Evolutionary conservation across 1,140 invertebrate species (phyloP), one percentile per base, ranked within the genome.

Genomic region (Bombus confusus): DNA sequence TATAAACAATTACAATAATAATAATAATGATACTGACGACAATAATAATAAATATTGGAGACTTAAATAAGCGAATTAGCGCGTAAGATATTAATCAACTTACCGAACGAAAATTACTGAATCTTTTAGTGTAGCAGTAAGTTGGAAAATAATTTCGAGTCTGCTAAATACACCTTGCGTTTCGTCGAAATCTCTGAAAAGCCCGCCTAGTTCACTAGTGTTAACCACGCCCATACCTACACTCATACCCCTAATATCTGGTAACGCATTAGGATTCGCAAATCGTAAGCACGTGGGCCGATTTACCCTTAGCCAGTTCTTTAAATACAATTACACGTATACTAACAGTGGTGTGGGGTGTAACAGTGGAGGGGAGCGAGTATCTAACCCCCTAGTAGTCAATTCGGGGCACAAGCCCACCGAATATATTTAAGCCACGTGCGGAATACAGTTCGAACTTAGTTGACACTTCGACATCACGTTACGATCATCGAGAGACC

Each of bases 271-370:
- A 57, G 57, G 43, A 87, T 76, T 85, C 41, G 39, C 64, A 72
- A 41, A 77, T 74, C 64, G 72, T 28, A 71, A 80, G 39, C 15
- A 10, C 39, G 43, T 69, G 84, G 84, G 76, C 59, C 31, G 77
- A 28, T 4, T 66, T 69, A 68, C 52, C 76, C 37, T 34, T 68
- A 28, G 69, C 85, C 75, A 68, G 62, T 86, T 91, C 90, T 92
- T 90, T 92, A 91, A 92, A 92, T 91, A 91, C 92, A 92, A 93
- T 93, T 93, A 92, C 75, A 37, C 78, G 52, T 90, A 87, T 68
- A 82, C 78, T 72, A 15, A 62, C 52, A 64, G 18, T 52, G 34
- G 47, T 83, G 78, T 25, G 4, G 66, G 52, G 78, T 22, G n/a
- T 25, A 37, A 34, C 4, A 0, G 0, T 59, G 39, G 76, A 84